phyloP scores from a whole-genome alignment of 2,113 vertebrate species.

The Engraulis encrasicolus region DNA sequence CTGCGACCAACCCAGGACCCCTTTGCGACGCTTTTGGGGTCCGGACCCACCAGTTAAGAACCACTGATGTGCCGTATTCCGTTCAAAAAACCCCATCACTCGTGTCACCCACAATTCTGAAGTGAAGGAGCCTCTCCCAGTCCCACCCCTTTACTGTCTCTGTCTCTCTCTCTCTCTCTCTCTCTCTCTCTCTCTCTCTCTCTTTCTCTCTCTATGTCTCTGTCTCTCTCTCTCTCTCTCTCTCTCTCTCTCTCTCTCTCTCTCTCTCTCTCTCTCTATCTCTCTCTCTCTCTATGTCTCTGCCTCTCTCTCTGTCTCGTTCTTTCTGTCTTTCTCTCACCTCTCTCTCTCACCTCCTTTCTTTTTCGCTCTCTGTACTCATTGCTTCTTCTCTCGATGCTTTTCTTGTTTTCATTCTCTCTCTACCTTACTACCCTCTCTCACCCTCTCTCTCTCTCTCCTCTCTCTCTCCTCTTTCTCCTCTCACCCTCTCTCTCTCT shows the following conservation, averaged over 20 bases:
- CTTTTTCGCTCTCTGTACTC: slow-evolving; percentile 52
- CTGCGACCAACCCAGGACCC: too few relatives aligned
- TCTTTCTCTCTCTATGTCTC: slow-evolving; percentile 66
- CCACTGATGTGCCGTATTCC: too few relatives aligned
- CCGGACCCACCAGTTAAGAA: too few relatives aligned
- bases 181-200: slow-evolving; percentile 50
- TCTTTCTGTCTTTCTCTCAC: too few relatives aligned
- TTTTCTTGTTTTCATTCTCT: not conserved
- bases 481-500: slow-evolving; percentile 57
- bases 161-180: slow-evolving; percentile 33
- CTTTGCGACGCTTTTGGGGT: too few relatives aligned
- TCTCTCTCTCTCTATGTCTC: slow-evolving; percentile 51
- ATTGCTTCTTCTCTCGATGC: slow-evolving; percentile 49
- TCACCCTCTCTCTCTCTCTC: too few relatives aligned
- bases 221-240: slow-evolving; percentile 49
- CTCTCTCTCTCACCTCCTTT: not conserved
- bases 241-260: slow-evolving; percentile 54
- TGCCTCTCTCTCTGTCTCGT: slow-evolving; percentile 54
- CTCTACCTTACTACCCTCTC: not conserved
- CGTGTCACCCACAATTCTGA: too few relatives aligned
- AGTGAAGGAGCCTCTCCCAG: not conserved
- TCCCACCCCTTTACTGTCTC: slow-evolving; percentile 24
- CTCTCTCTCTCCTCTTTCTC: not conserved
- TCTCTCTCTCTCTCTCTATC: slow-evolving; percentile 55
- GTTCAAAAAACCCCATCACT: too few relatives aligned